Conservation (phyloP, 2,797 vertebrate species). For the Mus caroli region DNA sequence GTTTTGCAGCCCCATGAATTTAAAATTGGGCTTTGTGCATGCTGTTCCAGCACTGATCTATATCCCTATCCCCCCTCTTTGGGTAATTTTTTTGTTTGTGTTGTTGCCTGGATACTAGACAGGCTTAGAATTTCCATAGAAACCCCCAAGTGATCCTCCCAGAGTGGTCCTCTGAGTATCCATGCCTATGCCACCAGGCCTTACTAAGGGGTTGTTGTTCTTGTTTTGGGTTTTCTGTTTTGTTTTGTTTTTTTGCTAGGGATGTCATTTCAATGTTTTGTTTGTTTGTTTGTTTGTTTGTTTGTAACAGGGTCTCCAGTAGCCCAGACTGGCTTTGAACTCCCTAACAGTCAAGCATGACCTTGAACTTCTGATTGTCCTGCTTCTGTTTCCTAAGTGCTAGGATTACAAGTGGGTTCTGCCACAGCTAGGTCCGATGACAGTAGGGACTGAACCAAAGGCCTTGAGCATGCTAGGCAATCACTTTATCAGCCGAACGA, state of each 20-base stretch:
- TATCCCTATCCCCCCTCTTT: neutral
- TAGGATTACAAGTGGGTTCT: neutral
- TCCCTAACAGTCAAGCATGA: neutral
- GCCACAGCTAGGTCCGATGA: neutral
- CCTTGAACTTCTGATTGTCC: neutral
- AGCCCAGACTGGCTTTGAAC: neutral
- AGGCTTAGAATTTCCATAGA: neutral
- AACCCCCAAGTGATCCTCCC: neutral
- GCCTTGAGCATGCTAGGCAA: too few relatives aligned
- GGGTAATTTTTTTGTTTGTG: neutral
- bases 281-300: too few relatives aligned
- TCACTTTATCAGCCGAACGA: neutral
- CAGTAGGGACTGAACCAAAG: neutral
- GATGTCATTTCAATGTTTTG: neutral
- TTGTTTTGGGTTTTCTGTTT: too few relatives aligned
- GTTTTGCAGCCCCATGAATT: neutral
- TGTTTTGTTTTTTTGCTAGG: neutral
- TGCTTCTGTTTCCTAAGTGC: neutral
- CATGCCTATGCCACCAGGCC: neutral
- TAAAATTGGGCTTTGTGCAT: neutral
- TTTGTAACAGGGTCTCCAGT: neutral
- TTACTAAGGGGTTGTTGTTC: neutral
- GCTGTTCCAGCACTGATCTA: neutral
- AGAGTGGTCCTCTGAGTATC: neutral
- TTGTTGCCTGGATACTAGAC: neutral